These are phyloP conservation scores for Heliconius hermathena DNA, from an alignment of 1,140 invertebrate species.

Conservation along the genomic window DNA sequence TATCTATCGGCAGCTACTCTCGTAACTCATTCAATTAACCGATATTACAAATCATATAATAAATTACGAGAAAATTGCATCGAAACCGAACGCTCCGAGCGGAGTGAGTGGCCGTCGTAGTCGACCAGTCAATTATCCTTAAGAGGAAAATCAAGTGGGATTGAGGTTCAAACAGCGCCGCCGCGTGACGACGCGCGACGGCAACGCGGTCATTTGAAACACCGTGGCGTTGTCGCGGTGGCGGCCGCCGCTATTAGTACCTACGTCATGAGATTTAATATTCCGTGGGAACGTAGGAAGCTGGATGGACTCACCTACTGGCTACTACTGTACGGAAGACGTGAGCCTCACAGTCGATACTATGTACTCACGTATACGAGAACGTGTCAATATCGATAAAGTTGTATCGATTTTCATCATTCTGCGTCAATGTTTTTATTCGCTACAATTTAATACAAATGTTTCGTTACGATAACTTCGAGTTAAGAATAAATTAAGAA, in stretches of 20 bases:
- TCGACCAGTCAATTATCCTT: conserved; percentile 24
- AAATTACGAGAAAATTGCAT: conserved; percentile 16
- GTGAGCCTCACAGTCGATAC: too few relatives aligned
- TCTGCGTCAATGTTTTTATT: too few relatives aligned
- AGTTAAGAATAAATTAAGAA: too few relatives aligned
- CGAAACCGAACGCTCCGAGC: neutral
- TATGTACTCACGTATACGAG: too few relatives aligned
- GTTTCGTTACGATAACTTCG: too few relatives aligned
- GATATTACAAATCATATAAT: conserved; percentile 8
- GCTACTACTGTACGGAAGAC: neutral
- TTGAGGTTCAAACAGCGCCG: conserved; percentile 23
- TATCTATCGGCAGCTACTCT: neutral
- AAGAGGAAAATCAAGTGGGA: conserved; percentile 25
- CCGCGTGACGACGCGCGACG: neutral
- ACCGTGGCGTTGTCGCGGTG: neutral
- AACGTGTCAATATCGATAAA: too few relatives aligned
- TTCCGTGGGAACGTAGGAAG: conserved; percentile 36
- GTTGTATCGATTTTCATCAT: too few relatives aligned
- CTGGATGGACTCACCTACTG: neutral
- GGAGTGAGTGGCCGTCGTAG: neutral
- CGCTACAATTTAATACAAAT: too few relatives aligned
- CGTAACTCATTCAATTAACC: neutral
- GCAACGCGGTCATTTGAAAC: neutral
- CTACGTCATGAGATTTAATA: conserved; percentile 53
- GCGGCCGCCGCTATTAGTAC: conserved; percentile 38